Conservation (phyloP, 2,113 vertebrate species). For the Macquaria australasica region DNA sequence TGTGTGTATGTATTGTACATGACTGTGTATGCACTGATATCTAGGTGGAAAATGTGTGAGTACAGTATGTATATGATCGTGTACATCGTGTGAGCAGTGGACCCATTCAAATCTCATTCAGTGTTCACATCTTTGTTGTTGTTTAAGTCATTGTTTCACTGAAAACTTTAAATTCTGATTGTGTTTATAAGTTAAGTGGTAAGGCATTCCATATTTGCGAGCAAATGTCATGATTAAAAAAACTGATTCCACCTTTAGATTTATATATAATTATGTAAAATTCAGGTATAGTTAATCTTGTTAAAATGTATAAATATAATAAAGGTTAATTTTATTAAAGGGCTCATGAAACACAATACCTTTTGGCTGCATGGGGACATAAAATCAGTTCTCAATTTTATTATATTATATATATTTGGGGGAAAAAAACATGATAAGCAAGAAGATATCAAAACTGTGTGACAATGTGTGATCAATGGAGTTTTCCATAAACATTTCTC, state of each 20-base stretch:
- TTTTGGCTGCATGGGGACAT: not conserved
- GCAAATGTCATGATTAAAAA: not conserved
- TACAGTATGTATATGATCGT: not conserved
- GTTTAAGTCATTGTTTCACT: not conserved
- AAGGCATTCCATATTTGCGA: not conserved
- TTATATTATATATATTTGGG: not conserved
- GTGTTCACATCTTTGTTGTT: not conserved
- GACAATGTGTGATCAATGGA: not conserved
- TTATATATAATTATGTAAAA: not conserved
- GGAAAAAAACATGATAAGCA: not conserved
- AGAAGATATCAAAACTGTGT: not conserved
- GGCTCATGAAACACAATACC: not conserved
- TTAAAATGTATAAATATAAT: not conserved
- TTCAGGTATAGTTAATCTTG: not conserved
- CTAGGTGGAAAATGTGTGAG: not conserved
- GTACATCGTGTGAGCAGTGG: not conserved
- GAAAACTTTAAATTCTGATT: not conserved
- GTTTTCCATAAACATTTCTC: no score
- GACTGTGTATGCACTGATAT: no score
- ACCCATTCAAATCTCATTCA: not conserved
- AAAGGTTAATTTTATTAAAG: not conserved
- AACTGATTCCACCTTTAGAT: not conserved
- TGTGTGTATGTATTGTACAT: not conserved
- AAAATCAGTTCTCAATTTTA: no score
- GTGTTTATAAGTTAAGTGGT: not conserved